A percentile compares a stretch with the other conserved stretches of the same genome.
These are phyloP conservation scores for Hyperoplus lanceolatus DNA, from an alignment of 2,797 vertebrate genomes.

Conservation along the genomic window DNA sequence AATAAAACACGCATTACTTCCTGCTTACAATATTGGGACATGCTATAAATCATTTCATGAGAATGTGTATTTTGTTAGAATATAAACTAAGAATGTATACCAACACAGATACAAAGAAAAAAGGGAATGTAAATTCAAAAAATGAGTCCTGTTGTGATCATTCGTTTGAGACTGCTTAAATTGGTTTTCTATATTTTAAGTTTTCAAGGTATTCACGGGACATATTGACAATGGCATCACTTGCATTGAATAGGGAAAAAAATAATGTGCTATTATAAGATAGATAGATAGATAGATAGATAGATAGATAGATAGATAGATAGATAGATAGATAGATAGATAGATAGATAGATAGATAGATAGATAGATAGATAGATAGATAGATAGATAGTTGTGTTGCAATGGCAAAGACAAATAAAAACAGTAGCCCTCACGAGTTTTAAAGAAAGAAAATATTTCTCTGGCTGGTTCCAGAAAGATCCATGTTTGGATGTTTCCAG, in stretches of 20 bases:
- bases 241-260: no score
- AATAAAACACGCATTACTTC: background rate
- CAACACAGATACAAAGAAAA: background rate
- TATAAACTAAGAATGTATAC: background rate
- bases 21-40: background rate
- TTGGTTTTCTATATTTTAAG: background rate
- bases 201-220: background rate
- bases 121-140: no score
- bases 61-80: background rate
- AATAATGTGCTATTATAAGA: no score
- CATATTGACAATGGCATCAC: background rate
- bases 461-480: constrained; percentile 35
- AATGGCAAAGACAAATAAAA: no score
- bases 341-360: no score
- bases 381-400: no score
- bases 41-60: background rate
- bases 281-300: no score
- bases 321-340: no score
- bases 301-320: no score
- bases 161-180: background rate
- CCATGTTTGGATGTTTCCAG: constrained; percentile 42
- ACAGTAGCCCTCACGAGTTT: no score
- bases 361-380: no score
- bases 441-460: background rate
- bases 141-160: background rate